These are phyloP conservation scores for Pangasius krempfi DNA, from an alignment of 2,797 vertebrate species.

Conservation along the genomic window DNA sequence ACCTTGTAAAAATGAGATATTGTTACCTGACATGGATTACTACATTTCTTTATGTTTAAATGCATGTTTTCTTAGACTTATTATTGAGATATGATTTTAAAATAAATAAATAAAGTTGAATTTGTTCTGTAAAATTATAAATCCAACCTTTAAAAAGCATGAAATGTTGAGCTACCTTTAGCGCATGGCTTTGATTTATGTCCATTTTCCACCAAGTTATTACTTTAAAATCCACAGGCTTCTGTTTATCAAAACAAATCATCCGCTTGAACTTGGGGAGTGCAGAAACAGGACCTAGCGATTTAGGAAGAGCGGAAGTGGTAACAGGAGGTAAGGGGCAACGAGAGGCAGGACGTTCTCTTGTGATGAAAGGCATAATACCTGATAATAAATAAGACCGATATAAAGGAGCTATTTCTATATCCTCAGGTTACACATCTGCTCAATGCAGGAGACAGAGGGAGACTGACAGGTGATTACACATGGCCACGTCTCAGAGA, in stretches of 20 bases:
- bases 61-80: background rate
- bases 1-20: background rate
- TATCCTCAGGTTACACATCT: conserved; percentile 51
- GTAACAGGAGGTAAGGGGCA: conserved; percentile 38
- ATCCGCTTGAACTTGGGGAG: background rate
- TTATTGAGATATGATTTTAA: background rate
- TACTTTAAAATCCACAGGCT: conserved; percentile 29
- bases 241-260: conserved; percentile 27
- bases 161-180: background rate
- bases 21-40: background rate
- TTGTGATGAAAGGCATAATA: conserved; percentile 45
- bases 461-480: conserved; percentile 57
- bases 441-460: conserved; percentile 47
- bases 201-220: conserved; percentile 10
- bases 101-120: background rate
- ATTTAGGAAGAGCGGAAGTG: conserved; percentile 6
- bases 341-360: conserved; percentile 33
- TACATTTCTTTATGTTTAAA: background rate
- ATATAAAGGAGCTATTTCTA: conserved; percentile 36
- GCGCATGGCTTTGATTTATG: conserved; percentile 26
- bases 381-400: conserved; percentile 48
- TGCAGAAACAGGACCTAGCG: conserved; percentile 34
- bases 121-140: background rate
- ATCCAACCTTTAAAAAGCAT: background rate
- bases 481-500: conserved; percentile 39